Percentiles rank a stretch among this genome's conserved stretches.
Conservation (phyloP, 2,797 vertebrate species). For the Phrynocephalus guinanensis region DNA sequence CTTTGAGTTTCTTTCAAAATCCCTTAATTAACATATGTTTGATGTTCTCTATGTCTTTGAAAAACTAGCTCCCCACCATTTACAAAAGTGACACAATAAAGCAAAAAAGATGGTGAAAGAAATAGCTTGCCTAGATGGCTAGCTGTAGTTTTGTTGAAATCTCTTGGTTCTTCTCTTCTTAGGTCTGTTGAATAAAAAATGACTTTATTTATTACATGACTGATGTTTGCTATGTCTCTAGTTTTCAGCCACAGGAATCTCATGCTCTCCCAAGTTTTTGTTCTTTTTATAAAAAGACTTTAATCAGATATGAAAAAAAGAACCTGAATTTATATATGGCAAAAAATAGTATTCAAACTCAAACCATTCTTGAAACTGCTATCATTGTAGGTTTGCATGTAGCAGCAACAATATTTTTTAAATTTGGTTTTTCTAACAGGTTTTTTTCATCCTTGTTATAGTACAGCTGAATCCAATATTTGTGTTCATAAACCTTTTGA, state of each 20-base stretch:
- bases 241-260: background rate
- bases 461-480: conserved; percentile 4
- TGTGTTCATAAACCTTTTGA: background rate
- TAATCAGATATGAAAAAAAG: background rate
- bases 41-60: background rate
- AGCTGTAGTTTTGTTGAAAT: background rate
- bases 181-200: background rate
- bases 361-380: background rate
- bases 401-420: background rate
- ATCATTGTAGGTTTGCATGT: background rate
- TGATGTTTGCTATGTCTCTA: conserved; percentile 3
- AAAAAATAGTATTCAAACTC: background rate
- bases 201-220: background rate
- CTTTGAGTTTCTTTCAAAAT: background rate
- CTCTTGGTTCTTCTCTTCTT: background rate
- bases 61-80: background rate
- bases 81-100: background rate
- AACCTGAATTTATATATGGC: background rate
- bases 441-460: background rate
- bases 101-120: conserved; percentile 16
- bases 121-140: background rate
- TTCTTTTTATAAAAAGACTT: conserved; percentile 4
- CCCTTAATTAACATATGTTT: background rate
- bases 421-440: background rate
- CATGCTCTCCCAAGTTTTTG: background rate